Evolutionary conservation across 2,797 vertebrate species (phyloP).

Genomic region (Vipera latastei): DNA sequence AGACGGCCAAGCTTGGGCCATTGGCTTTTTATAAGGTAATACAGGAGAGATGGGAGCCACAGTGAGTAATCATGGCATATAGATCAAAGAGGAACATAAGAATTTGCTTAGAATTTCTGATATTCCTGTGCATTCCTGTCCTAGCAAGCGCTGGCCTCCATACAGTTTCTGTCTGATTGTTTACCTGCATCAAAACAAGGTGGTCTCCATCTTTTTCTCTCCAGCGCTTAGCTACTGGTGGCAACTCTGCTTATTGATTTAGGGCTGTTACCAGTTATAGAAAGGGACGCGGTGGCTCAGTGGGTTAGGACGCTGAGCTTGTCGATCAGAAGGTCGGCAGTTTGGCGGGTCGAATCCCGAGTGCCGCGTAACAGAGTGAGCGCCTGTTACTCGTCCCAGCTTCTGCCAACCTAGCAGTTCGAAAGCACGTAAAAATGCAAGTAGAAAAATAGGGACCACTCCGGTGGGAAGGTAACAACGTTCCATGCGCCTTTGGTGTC

Average conservation of each 20-base stretch:
- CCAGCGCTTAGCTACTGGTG: background rate
- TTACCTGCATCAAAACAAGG: background rate
- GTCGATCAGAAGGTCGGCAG: too few relatives aligned
- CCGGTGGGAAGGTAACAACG: too few relatives aligned
- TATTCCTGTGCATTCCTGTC: background rate
- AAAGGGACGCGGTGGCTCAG: too few relatives aligned
- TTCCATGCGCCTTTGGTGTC: too few relatives aligned
- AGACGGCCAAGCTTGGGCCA: slow-evolving; percentile 88
- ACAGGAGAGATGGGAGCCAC: background rate
- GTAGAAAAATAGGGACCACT: too few relatives aligned
- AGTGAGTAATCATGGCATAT: background rate
- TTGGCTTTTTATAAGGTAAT: slow-evolving; percentile 92
- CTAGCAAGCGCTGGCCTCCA: fast-evolving
- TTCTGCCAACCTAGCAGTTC: too few relatives aligned
- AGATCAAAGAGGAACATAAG: background rate
- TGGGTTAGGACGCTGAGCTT: too few relatives aligned
- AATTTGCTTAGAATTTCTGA: background rate
- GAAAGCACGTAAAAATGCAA: too few relatives aligned
- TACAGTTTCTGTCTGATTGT: background rate
- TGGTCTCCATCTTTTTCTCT: background rate
- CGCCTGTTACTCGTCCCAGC: too few relatives aligned
- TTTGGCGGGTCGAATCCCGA: too few relatives aligned
- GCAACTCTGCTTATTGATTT: background rate
- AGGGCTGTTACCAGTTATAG: background rate
- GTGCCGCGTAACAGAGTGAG: too few relatives aligned